Conservation (phyloP, 2,888 invertebrate genomes). For the Lithophane socia region DNA sequence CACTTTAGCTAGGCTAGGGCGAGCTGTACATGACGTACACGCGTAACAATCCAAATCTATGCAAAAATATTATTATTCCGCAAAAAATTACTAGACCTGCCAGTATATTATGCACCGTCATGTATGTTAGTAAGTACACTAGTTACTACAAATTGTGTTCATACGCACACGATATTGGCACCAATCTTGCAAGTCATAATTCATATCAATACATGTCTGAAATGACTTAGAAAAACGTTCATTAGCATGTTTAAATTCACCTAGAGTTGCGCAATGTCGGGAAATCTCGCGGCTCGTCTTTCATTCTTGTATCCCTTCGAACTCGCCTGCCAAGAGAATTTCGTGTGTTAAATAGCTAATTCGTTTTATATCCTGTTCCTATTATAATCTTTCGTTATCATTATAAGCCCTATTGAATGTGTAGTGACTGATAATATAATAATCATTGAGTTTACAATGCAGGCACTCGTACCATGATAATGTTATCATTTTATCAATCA, state of each 20-base stretch:
- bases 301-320: neutral
- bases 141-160: conserved; percentile 9
- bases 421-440: conserved; percentile 28
- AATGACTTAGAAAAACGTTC: neutral
- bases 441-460: conserved; percentile 18
- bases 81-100: neutral
- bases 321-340: conserved; percentile 1
- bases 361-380: conserved; percentile 9
- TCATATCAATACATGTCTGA: conserved; percentile 16
- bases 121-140: neutral
- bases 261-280: neutral
- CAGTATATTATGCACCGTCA: neutral
- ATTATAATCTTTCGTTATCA: conserved; percentile 34
- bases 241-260: conserved; percentile 3
- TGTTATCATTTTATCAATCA: conserved; percentile 47
- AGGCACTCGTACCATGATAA: conserved; percentile 16
- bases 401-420: conserved; percentile 21
- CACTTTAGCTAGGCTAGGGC: neutral
- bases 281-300: neutral
- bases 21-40: too few species aligned
- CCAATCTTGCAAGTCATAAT: conserved; percentile 21
- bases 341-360: conserved; percentile 1
- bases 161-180: neutral
- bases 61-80: neutral
- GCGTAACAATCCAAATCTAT: neutral